Conservation (phyloP, 2,797 vertebrate genomes). For the Xerus rutilus region DNA sequence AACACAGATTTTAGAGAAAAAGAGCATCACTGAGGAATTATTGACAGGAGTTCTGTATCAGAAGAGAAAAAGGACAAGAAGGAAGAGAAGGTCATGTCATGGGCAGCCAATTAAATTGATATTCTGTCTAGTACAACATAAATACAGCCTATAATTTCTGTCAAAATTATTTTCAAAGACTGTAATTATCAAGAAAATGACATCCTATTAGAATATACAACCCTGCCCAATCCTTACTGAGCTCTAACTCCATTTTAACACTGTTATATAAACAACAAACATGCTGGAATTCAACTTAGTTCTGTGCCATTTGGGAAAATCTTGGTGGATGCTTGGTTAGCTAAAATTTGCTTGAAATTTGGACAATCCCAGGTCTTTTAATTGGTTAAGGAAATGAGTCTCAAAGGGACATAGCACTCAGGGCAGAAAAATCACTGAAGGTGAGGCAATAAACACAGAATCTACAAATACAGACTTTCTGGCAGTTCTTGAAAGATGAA, state of each 20-base stretch:
- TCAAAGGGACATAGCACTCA: background rate
- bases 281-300: background rate
- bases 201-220: background rate
- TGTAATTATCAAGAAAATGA: background rate
- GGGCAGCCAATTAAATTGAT: background rate
- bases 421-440: background rate
- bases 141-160: background rate
- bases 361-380: background rate
- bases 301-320: background rate
- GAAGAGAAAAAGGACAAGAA: background rate
- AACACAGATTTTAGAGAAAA: background rate
- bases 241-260: background rate
- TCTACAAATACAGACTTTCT: background rate
- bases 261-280: background rate
- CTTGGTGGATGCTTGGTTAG: background rate
- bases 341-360: background rate
- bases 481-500: background rate
- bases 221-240: background rate
- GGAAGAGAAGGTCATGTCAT: background rate
- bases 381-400: background rate
- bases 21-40: background rate
- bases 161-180: background rate
- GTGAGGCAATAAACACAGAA: background rate
- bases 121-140: background rate
- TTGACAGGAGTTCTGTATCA: background rate